Conservation (phyloP, 2,797 vertebrate species). For the Sciaenops ocellatus region DNA sequence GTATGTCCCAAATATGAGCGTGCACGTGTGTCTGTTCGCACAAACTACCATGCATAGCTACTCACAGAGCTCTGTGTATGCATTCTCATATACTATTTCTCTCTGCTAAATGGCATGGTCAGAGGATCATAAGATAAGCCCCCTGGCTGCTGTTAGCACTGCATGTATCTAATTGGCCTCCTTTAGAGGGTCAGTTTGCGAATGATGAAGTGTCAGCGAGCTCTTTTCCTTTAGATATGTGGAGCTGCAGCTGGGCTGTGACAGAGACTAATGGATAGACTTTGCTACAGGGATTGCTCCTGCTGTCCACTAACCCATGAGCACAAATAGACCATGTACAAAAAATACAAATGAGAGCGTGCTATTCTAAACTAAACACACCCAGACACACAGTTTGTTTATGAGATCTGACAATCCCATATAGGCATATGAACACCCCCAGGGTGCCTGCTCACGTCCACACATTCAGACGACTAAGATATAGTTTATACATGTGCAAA, state of each 20-base stretch:
- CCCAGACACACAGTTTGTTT: neutral
- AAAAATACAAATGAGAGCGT: constrained; percentile 10
- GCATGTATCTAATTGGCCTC: constrained; percentile 70
- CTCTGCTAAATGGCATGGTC: constrained; percentile 51
- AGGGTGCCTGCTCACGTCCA: constrained; percentile 25
- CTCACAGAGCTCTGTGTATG: constrained; percentile 9
- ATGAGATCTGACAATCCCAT: constrained; percentile 7
- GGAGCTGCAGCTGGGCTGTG: constrained; percentile 53
- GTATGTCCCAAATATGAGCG: constrained; percentile 9
- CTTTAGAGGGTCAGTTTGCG: constrained; percentile 60
- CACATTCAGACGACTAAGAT: constrained; percentile 8
- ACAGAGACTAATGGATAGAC: constrained; percentile 71
- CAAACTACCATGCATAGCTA: constrained; percentile 35
- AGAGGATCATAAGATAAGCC: constrained; percentile 64
- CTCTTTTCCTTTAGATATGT: constrained; percentile 58
- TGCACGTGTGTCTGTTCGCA: constrained; percentile 16
- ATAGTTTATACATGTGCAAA: neutral
- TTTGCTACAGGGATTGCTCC: constrained; percentile 49
- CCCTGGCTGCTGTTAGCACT: constrained; percentile 56
- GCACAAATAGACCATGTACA: constrained; percentile 14
- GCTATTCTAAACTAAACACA: constrained; percentile 1
- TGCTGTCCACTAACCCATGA: constrained; percentile 43
- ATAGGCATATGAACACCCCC: constrained; percentile 25
- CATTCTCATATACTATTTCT: constrained; percentile 1
- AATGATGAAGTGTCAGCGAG: constrained; percentile 69